Evolutionary conservation across 2,888 invertebrate genomes (phyloP), one percentile per base, ranked within the genome.

Genomic region (Eupithecia exiguata): DNA sequence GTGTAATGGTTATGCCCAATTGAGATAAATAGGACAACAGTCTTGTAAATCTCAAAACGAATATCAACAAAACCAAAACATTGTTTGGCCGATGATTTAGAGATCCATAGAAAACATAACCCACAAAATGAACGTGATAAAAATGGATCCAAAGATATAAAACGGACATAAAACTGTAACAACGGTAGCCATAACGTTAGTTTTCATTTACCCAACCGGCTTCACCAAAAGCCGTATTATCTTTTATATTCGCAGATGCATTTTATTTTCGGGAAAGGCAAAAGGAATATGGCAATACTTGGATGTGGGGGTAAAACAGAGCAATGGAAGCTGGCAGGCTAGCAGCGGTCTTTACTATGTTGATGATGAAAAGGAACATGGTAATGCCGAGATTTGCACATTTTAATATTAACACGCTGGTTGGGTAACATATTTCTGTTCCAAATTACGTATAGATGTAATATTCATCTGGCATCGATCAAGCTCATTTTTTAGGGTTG

Each of bases 331-430:
- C 49, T n/a, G 7, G n/a, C 49, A 49, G 21, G 21, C n/a, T 10
- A 53, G 10, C n/a, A n/a, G 2, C 10, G 10, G 12, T 58, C 14
- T 25, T 58, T 58, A 25, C 58, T 25, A 58, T 25, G 5, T 58
- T 25, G 12, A 58, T 58, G 58, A 25, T 25, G 25, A 83, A 65
- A 65, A 83, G 83, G 83, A 78, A 86, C 87, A 91, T 89, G 91
- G 87, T 89, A 89, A 91, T 91, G 79, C 77, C 78, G 81, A 85
- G 86, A 91, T 92, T 92, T 90, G 84, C 91, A 92, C 91, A 90
- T 90, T 89, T 92, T 92, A 92, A 92, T 92, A 92, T 91, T 90
- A 90, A 92, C 89, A 88, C 82, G 82, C 79, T 80, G 83, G 83
- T 81, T 80, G 62, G 74, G 76, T 76, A 80, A 76, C 74, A 84